Percentiles rank a stretch among this genome's conserved stretches.
Evolutionary conservation across 2,113 vertebrate genomes (phyloP).

Genomic region (Ophthalmotilapia sp.): DNA sequence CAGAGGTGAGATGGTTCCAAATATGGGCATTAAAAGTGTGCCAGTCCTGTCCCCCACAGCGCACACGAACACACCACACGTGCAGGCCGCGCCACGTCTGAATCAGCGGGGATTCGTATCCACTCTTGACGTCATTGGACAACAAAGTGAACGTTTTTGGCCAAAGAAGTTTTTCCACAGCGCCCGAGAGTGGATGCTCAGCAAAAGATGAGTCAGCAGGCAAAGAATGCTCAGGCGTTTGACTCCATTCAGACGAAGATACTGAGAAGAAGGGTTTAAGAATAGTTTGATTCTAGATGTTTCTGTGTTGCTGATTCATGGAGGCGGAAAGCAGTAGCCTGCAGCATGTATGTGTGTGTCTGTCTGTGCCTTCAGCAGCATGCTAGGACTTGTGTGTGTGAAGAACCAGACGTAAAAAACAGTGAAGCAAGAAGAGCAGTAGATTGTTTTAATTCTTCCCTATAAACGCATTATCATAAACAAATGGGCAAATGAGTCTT

Average conservation of each 20-base stretch:
- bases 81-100: neutral
- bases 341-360: conserved; percentile 2
- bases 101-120: conserved; percentile 26
- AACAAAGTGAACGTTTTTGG: neutral
- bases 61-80: neutral
- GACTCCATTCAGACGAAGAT: neutral
- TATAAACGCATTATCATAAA: neutral
- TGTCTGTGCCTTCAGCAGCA: conserved; percentile 6
- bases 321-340: conserved; percentile 47
- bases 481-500: neutral
- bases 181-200: neutral
- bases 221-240: conserved; percentile 23
- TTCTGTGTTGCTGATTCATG: conserved; percentile 16
- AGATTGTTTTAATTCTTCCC: neutral
- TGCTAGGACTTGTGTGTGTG: conserved; percentile 42
- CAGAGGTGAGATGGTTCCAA: conserved; percentile 64
- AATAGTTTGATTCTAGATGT: conserved; percentile 12
- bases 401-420: neutral
- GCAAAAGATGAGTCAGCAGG: conserved; percentile 37
- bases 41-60: neutral
- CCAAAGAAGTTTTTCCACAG: neutral
- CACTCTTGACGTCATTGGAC: conserved; percentile 13
- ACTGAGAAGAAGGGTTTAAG: neutral
- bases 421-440: neutral
- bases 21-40: conserved; percentile 60